Evolutionary conservation across 2,113 vertebrate species (phyloP).

Genomic region (Coregonus clupeaformis): DNA sequence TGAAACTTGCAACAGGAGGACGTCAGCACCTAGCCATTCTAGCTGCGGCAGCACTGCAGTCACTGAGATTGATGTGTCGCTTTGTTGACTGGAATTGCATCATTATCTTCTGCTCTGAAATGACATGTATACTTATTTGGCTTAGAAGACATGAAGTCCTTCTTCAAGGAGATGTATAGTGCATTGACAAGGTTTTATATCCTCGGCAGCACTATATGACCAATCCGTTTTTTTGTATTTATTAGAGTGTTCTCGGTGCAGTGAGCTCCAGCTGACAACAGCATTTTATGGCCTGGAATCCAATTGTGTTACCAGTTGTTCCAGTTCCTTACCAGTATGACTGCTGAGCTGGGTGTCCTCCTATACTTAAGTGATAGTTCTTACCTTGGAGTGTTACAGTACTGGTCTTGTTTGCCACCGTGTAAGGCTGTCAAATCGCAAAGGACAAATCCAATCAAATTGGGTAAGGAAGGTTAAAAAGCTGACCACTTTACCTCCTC

Average conservation of each 20-base stretch:
- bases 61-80: slow-evolving; percentile 26
- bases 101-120: slow-evolving; percentile 20
- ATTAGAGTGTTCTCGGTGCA: slow-evolving; percentile 37
- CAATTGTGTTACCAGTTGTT: slow-evolving; percentile 57
- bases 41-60: slow-evolving; percentile 5
- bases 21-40: background rate
- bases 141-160: slow-evolving; percentile 37
- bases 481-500: slow-evolving; percentile 51
- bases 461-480: slow-evolving; percentile 65
- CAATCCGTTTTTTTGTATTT: slow-evolving; percentile 50
- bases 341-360: slow-evolving; percentile 7
- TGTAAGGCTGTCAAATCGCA: slow-evolving; percentile 59
- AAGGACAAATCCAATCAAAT: slow-evolving; percentile 73
- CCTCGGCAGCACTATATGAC: too few species aligned
- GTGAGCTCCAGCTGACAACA: slow-evolving; percentile 55
- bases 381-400: slow-evolving; percentile 53
- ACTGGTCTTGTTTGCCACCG: slow-evolving; percentile 57
- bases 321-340: slow-evolving; percentile 50
- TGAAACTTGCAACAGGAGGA: background rate
- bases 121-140: slow-evolving; percentile 30
- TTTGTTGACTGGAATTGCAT: slow-evolving; percentile 32
- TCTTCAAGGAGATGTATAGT: slow-evolving; percentile 37
- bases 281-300: slow-evolving; percentile 56
- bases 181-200: slow-evolving; percentile 55
- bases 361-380: slow-evolving; percentile 45